A percentile compares a stretch with the other conserved stretches of the same genome.
These are phyloP conservation scores for Argyra leucocephala DNA, from an alignment of 2,888 invertebrate genomes.

Conservation along the genomic window DNA sequence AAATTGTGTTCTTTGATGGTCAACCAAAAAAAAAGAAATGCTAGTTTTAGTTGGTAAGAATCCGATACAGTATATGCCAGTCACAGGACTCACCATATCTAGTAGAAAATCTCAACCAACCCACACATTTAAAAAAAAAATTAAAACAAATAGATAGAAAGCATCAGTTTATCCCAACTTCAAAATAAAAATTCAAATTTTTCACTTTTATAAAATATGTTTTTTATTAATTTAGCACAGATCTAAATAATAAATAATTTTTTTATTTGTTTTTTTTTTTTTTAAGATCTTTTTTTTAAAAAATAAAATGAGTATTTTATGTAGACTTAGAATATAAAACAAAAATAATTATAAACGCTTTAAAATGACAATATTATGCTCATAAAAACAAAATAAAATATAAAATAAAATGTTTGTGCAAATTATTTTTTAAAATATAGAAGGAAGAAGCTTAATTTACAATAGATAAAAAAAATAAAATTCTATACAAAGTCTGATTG, in stretches of 20 bases:
- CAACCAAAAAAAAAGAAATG: too few relatives aligned
- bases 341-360: not conserved
- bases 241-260: not conserved
- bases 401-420: not conserved
- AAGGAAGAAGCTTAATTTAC: not conserved
- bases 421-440: not conserved
- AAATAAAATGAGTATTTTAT: not conserved
- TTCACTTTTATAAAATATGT: not conserved
- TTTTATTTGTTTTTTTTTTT: not conserved
- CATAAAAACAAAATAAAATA: too few relatives aligned
- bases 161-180: too few relatives aligned
- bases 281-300: not conserved
- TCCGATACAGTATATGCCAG: too few relatives aligned
- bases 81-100: too few relatives aligned
- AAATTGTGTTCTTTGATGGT: too few relatives aligned
- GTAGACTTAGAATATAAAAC: not conserved
- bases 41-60: too few relatives aligned
- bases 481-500: conserved; percentile 2
- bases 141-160: too few relatives aligned
- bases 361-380: not conserved
- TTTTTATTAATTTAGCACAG: not conserved
- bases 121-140: too few relatives aligned
- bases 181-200: not conserved
- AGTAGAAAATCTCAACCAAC: too few relatives aligned
- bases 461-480: not conserved